Percentiles rank a stretch among this genome's conserved stretches.
Evolutionary conservation across 2,113 vertebrate genomes (phyloP).

Genomic region (Zapornia atra): DNA sequence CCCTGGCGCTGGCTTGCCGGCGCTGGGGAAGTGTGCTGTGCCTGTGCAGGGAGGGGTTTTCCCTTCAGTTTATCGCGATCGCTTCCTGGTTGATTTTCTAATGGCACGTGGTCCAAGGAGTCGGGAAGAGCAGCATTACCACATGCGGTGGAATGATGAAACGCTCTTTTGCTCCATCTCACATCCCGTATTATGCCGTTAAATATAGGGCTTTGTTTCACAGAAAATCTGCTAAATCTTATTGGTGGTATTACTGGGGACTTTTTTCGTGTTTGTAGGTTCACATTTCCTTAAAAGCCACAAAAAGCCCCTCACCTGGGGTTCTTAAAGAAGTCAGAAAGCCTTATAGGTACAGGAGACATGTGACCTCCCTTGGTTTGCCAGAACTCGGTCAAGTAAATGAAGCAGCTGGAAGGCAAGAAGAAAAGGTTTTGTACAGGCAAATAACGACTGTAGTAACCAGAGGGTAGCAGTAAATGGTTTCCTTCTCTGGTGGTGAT

Average conservation of each 20-base stretch:
- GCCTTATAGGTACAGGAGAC: not conserved
- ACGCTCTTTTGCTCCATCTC: not conserved
- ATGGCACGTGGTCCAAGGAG: not conserved
- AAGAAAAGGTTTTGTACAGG: not conserved
- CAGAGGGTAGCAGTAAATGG: not conserved
- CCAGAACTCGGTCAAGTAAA: not conserved
- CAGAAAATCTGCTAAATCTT: not conserved
- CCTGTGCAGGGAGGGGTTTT: not conserved
- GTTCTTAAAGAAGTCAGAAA: not conserved
- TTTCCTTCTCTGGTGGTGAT: not conserved
- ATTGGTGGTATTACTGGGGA: not conserved
- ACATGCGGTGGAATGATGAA: not conserved
- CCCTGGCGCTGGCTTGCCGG: not conserved
- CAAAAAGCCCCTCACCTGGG: too few relatives aligned
- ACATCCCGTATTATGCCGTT: fast-evolving
- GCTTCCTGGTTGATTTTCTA: not conserved
- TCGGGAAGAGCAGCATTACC: fast-evolving
- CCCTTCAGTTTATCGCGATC: fast-evolving
- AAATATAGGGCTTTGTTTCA: not conserved
- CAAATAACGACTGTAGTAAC: not conserved
- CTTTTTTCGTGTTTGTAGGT: not conserved
- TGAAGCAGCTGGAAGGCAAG: not conserved
- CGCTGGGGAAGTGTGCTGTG: not conserved
- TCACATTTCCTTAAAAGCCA: not conserved
- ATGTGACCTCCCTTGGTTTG: not conserved